Percentiles rank a stretch among this genome's conserved stretches.
phyloP scores from a whole-genome alignment of 2,888 invertebrate genomes.

The Acrobasis consociella region DNA sequence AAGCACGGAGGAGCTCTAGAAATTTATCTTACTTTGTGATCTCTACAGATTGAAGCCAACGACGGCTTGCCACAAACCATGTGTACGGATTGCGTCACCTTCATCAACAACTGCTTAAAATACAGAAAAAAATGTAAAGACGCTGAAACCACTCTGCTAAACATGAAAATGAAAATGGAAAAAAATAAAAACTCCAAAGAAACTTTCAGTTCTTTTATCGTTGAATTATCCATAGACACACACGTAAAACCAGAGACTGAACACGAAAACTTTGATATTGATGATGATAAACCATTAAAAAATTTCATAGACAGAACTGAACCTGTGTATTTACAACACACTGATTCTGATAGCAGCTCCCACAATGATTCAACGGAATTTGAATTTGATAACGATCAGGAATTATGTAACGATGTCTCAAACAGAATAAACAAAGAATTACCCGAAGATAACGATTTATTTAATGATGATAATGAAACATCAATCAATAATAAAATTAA shows the following conservation, averaged over 20 bases:
- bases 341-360: not conserved
- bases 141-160: not conserved
- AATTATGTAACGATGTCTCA: no score
- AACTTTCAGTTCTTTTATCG: not conserved
- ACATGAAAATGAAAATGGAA: not conserved
- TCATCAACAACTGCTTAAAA: conserved; percentile 38
- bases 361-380: conserved; percentile 3
- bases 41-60: conserved; percentile 43
- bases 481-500: not conserved
- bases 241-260: not conserved
- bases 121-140: conserved; percentile 51
- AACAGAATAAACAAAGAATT: no score
- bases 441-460: not conserved
- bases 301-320: conserved; percentile 19
- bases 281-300: conserved; percentile 35
- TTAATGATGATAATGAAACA: conserved; percentile 18
- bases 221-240: not conserved
- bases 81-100: conserved; percentile 42
- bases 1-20: no score
- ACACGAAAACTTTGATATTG: conserved; percentile 18
- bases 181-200: not conserved
- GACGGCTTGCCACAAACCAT: conserved; percentile 56
- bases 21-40: no score
- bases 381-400: not conserved
- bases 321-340: not conserved